Evolutionary conservation across 2,113 vertebrate species (phyloP).

Genomic region (Phalacrocorax brasilianus): DNA sequence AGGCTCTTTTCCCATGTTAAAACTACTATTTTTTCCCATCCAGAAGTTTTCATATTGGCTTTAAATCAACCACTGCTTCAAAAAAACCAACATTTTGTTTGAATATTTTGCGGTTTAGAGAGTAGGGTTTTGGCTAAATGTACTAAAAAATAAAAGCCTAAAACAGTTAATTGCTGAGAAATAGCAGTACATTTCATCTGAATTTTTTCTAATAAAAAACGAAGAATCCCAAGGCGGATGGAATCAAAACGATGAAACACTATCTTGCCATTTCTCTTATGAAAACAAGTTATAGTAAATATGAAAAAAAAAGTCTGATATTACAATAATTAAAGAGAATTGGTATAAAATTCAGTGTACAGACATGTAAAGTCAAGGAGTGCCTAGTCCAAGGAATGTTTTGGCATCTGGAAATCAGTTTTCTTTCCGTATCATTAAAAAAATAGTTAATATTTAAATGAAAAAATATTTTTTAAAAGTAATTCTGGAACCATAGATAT

Average conservation of each 20-base stretch:
- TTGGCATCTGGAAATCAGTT: not conserved
- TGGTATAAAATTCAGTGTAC: not conserved
- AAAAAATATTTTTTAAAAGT: not conserved
- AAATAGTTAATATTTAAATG: not conserved
- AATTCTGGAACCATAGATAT: not conserved
- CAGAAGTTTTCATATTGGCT: not conserved
- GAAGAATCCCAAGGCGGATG: not conserved
- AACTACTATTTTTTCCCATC: not conserved
- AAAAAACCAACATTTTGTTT: not conserved
- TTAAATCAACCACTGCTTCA: not conserved
- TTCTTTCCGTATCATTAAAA: not conserved
- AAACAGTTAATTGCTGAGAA: not conserved
- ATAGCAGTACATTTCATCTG: not conserved
- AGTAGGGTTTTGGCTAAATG: not conserved
- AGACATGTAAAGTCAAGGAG: not conserved
- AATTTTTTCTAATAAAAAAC: not conserved
- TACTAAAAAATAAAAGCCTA: not conserved
- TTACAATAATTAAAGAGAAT: not conserved
- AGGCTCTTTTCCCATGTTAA: not conserved
- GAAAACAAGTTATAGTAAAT: not conserved
- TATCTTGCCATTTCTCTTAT: not conserved
- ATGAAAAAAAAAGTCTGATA: not conserved
- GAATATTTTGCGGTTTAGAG: not conserved
- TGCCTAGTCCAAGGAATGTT: not conserved
- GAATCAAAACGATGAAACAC: not conserved